These are phyloP conservation scores for Columba livia DNA, from an alignment of 2,113 vertebrate species.

Conservation along the genomic window DNA sequence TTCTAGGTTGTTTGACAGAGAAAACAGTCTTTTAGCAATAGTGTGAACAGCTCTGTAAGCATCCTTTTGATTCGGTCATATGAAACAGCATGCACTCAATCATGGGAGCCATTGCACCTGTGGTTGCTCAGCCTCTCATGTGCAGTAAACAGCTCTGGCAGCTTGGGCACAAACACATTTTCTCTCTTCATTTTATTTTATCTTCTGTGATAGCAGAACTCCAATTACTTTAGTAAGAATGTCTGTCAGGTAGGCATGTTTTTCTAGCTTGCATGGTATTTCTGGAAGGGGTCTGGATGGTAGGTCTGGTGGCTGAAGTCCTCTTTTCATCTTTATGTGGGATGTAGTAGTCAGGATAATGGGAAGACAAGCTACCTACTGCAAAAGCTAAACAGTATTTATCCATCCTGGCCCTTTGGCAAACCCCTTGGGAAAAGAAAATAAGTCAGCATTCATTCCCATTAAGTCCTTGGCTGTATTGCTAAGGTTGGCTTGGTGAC, in stretches of 20 bases:
- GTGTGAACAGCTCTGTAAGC: neutral
- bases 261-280: neutral
- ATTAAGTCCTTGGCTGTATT: neutral
- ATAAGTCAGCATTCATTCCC: rapidly evolving
- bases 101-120: neutral
- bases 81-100: neutral
- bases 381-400: neutral
- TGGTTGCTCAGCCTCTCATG: neutral
- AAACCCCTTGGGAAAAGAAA: neutral
- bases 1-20: neutral
- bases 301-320: neutral
- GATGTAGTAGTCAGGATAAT: neutral
- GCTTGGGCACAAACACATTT: neutral
- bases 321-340: neutral
- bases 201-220: neutral
- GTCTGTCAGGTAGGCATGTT: neutral
- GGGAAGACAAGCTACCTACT: neutral
- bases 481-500: neutral
- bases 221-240: neutral
- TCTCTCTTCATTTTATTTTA: neutral
- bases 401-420: neutral
- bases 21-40: neutral
- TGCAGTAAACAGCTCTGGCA: neutral
- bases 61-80: neutral
- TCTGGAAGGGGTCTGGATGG: neutral